Percentiles rank a stretch among this genome's conserved stretches.
Conservation (phyloP, 2,113 vertebrate genomes). For the Corythornis vintsioides region DNA sequence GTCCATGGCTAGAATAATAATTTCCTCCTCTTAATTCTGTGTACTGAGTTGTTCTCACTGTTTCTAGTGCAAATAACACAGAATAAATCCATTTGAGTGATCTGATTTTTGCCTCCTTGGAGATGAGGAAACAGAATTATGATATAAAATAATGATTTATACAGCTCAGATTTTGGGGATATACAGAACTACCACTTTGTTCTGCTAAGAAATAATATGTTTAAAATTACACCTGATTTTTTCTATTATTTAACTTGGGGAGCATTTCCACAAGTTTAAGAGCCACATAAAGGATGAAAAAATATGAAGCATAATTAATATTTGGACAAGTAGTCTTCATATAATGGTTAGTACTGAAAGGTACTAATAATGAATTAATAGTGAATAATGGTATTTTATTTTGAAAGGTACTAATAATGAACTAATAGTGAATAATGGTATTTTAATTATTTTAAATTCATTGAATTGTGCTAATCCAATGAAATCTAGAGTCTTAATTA, state of each 20-base stretch:
- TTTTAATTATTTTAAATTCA: neutral
- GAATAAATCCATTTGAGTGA: neutral
- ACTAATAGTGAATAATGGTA: neutral
- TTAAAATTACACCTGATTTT: neutral
- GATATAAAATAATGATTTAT: neutral
- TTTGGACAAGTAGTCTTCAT: neutral
- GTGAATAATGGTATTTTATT: no score
- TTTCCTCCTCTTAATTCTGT: slow-evolving; percentile 28
- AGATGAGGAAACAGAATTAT: neutral
- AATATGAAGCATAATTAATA: neutral
- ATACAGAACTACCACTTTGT: neutral
- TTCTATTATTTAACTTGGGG: neutral
- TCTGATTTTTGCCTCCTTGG: neutral
- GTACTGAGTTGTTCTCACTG: slow-evolving; percentile 26
- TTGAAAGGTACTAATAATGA: no score
- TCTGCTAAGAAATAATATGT: neutral
- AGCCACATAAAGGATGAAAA: neutral
- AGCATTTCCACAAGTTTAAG: neutral
- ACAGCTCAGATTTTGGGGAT: neutral
- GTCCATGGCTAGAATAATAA: neutral
- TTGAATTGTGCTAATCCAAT: neutral
- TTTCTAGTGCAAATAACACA: neutral
- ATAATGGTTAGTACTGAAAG: neutral
- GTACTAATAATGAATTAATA: no score
- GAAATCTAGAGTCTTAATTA: neutral